Evolutionary conservation across 2,888 invertebrate genomes (phyloP).

Genomic region (Abscondita cerata): DNA sequence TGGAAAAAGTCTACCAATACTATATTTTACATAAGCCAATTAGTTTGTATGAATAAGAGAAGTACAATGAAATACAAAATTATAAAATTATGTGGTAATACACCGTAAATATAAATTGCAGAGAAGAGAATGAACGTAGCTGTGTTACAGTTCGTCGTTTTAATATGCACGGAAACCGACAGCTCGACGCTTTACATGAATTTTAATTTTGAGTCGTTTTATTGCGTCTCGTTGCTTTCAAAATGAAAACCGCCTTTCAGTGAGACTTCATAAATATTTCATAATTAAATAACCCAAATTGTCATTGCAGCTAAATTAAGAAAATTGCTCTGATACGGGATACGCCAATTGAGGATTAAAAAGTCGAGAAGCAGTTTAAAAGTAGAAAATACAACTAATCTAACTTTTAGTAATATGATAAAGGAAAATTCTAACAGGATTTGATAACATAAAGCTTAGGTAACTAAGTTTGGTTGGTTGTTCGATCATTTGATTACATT

Average conservation of each 20-base stretch:
- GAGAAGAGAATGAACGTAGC: constrained; percentile 33
- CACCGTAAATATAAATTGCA: constrained; percentile 34
- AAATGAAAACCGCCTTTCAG: constrained; percentile 41
- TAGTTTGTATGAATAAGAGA: constrained; percentile 32
- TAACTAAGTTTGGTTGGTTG: constrained; percentile 36
- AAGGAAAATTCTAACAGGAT: constrained; percentile 36
- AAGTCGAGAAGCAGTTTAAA: constrained; percentile 16
- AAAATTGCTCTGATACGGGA: constrained; percentile 37
- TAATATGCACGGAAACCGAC: constrained; percentile 48
- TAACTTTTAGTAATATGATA: constrained; percentile 38
- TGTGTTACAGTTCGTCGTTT: constrained; percentile 38
- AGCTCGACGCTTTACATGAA: constrained; percentile 48
- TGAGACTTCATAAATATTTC: constrained; percentile 43
- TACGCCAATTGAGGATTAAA: constrained; percentile 25
- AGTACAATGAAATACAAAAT: constrained; percentile 36
- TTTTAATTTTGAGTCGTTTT: constrained; percentile 50
- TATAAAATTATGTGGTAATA: constrained; percentile 34
- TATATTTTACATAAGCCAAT: constrained; percentile 24
- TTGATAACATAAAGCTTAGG: constrained; percentile 38
- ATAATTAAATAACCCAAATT: constrained; percentile 44
- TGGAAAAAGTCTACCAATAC: constrained; percentile 16
- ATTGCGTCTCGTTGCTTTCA: constrained; percentile 41
- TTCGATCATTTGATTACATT: constrained; percentile 34
- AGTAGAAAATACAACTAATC: constrained; percentile 33
- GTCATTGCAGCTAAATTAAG: constrained; percentile 41